phyloP scores from a whole-genome alignment of 2,888 invertebrate species.

The Stenodera caucasica region DNA sequence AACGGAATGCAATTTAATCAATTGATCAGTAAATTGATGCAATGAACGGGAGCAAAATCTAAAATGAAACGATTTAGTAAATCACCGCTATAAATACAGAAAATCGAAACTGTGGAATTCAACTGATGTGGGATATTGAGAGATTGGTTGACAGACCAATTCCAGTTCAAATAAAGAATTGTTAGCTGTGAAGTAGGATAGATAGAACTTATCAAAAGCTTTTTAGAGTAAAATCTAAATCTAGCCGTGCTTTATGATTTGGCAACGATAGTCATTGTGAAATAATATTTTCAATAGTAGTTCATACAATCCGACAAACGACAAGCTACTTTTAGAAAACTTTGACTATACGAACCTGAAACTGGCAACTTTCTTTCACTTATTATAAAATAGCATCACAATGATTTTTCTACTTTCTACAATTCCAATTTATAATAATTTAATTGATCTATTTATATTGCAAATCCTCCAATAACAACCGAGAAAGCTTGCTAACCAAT shows the following conservation, averaged over 20 bases:
- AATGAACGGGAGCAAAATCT: constrained; percentile 22
- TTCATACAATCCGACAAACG: not conserved
- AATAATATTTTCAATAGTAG: not conserved
- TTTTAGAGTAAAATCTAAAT: constrained; percentile 1
- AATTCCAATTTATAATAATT: no score
- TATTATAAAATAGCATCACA: no score
- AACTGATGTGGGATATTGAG: constrained; percentile 10
- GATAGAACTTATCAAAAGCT: constrained; percentile 7
- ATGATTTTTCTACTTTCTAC: no score
- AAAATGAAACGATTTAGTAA: constrained; percentile 28
- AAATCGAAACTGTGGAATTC: constrained; percentile 27
- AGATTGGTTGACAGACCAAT: constrained; percentile 21
- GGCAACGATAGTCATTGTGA: not conserved
- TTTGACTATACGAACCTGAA: no score
- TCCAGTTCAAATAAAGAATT: constrained; percentile 23
- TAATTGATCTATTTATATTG: no score
- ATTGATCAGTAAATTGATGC: constrained; percentile 31
- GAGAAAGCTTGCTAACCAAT: not conserved
- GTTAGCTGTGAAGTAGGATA: not conserved
- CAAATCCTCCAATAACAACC: not conserved
- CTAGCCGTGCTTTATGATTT: constrained; percentile 15
- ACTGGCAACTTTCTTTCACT: no score
- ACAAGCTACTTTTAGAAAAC: no score
- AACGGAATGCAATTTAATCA: constrained; percentile 24
- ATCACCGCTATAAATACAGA: constrained; percentile 29